These are phyloP conservation scores for Colletes gigas DNA, from an alignment of 1,140 invertebrate genomes.

Conservation along the genomic window DNA sequence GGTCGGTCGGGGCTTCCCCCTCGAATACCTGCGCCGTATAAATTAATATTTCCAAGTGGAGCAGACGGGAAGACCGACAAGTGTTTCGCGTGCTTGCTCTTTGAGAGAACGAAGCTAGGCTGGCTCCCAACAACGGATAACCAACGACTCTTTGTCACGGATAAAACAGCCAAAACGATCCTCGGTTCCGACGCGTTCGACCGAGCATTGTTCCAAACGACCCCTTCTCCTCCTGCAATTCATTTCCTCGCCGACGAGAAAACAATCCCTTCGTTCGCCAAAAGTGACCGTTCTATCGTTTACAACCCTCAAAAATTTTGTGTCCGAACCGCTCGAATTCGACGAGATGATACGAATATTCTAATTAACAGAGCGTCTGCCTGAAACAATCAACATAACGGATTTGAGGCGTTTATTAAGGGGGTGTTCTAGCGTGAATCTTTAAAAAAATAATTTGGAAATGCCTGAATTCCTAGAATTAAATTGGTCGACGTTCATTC, in stretches of 20 bases:
- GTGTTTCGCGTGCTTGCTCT: constrained; percentile 35
- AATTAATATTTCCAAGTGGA: constrained; percentile 67
- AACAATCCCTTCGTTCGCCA: too few relatives aligned
- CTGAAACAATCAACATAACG: too few relatives aligned
- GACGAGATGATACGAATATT: too few relatives aligned
- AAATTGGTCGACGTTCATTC: too few relatives aligned
- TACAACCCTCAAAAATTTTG: too few relatives aligned
- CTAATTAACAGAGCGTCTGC: too few relatives aligned
- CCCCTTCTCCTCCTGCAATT: not conserved
- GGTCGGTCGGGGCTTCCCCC: constrained; percentile 6
- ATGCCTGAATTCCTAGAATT: too few relatives aligned
- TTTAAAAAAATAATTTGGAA: too few relatives aligned
- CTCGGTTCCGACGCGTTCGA: not conserved
- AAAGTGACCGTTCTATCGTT: too few relatives aligned
- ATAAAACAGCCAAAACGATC: not conserved
- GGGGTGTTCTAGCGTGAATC: too few relatives aligned
- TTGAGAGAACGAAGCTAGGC: not conserved
- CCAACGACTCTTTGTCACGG: not conserved
- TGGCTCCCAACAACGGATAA: not conserved
- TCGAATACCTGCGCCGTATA: constrained; percentile 26
- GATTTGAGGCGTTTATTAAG: too few relatives aligned
- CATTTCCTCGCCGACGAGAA: not conserved
- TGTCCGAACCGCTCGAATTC: too few relatives aligned
- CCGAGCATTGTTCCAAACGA: not conserved
- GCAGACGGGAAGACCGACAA: constrained; percentile 53